A percentile compares a stretch with the other conserved stretches of the same genome.
These are phyloP conservation scores for Pangasius sanitwongsei DNA, from an alignment of 2,797 vertebrate genomes.

Conservation along the genomic window DNA sequence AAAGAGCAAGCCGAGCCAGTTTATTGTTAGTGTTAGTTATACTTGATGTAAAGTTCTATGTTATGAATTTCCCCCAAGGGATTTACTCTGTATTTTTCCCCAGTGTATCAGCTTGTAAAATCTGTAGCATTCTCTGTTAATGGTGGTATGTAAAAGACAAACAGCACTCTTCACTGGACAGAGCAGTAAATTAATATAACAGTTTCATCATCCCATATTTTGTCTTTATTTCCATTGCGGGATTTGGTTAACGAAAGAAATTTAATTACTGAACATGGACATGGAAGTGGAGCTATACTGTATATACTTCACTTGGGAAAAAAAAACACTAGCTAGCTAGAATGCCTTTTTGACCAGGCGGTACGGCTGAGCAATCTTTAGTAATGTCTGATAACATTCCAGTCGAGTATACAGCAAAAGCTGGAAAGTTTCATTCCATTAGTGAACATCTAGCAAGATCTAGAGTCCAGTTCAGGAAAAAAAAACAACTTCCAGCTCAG, in stretches of 20 bases:
- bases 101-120: not conserved
- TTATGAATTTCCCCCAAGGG: not conserved
- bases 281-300: not conserved
- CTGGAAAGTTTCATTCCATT: not conserved
- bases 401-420: not conserved
- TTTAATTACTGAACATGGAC: not conserved
- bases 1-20: not conserved
- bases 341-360: not conserved
- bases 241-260: not conserved
- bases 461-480: not conserved
- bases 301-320: not conserved
- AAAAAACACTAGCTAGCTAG: not conserved
- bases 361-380: not conserved
- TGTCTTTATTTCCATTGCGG: not conserved
- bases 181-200: not conserved
- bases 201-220: not conserved
- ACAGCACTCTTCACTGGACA: not conserved
- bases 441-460: not conserved
- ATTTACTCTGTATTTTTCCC: not conserved
- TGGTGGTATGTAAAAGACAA: not conserved
- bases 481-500: not conserved
- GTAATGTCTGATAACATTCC: constrained; percentile 3
- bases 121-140: not conserved
- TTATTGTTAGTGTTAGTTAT: not conserved
- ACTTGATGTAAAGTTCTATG: not conserved